These are phyloP conservation scores for Beris morrisii DNA, from an alignment of 2,888 invertebrate genomes.

Conservation along the genomic window DNA sequence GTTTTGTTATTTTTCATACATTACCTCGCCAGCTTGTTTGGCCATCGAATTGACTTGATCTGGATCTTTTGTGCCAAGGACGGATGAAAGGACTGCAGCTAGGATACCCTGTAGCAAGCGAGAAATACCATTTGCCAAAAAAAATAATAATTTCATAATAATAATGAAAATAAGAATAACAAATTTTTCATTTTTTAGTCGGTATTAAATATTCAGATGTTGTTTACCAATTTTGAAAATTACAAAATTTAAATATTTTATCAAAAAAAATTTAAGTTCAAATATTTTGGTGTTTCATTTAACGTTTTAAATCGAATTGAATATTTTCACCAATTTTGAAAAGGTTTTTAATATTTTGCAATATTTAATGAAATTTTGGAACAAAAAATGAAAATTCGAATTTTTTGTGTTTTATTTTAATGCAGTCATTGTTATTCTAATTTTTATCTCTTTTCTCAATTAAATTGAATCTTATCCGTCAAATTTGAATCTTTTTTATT, in stretches of 20 bases:
- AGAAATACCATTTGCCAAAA: slow-evolving; percentile 50
- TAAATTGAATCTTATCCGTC: too few species aligned
- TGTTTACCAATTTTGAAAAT: background rate
- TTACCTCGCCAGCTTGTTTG: slow-evolving; percentile 94
- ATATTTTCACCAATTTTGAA: too few species aligned
- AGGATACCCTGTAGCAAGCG: slow-evolving; percentile 83
- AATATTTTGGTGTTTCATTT: too few species aligned
- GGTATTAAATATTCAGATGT: background rate
- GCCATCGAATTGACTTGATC: slow-evolving; percentile 92
- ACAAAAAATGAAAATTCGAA: too few species aligned
- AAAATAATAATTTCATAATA: background rate
- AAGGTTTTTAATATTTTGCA: too few species aligned
- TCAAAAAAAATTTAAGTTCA: too few species aligned
- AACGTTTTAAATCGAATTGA: too few species aligned
- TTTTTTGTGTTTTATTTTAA: too few species aligned
- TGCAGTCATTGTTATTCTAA: too few species aligned
- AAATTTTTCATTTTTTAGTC: background rate
- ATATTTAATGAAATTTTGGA: too few species aligned
- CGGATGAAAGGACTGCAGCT: slow-evolving; percentile 87
- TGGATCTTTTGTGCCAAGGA: slow-evolving; percentile 89
- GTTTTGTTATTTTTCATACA: slow-evolving; percentile 48
- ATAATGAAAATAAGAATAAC: slow-evolving; percentile 14
- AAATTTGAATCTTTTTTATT: too few species aligned
- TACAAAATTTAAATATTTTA: background rate
- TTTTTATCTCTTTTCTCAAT: too few species aligned